These are phyloP conservation scores for Sarotherodon lohbergeri DNA, from an alignment of 2,113 vertebrate genomes.

Conservation along the genomic window DNA sequence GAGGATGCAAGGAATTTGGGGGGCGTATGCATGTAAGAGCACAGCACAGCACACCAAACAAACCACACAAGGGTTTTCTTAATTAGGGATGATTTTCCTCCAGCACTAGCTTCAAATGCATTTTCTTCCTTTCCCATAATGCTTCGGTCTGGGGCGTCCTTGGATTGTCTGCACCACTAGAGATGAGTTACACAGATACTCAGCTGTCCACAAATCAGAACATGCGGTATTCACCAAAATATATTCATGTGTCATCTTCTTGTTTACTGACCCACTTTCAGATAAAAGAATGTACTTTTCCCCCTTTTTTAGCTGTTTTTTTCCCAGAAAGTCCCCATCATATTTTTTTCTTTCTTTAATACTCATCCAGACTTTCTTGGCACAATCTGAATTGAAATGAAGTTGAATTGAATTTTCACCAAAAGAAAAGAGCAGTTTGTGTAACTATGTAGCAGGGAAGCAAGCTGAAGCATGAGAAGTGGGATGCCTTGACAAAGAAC, in stretches of 20 bases:
- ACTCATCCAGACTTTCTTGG: background rate
- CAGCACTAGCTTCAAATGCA: constrained; percentile 9
- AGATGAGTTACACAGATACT: constrained; percentile 8
- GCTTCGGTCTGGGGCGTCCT: constrained; percentile 1
- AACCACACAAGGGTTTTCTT: constrained; percentile 25
- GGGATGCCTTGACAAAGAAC: background rate
- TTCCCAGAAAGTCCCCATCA: background rate
- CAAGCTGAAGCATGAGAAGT: background rate
- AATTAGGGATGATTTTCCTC: constrained; percentile 28
- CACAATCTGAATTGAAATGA: constrained; percentile 1
- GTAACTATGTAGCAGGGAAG: background rate
- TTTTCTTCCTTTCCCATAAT: background rate
- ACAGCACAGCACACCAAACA: background rate
- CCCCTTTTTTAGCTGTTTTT: background rate
- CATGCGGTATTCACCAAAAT: constrained; percentile 9
- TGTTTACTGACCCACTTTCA: constrained; percentile 33
- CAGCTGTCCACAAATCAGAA: constrained; percentile 17
- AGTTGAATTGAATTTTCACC: constrained; percentile 24
- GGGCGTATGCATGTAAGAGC: constrained; percentile 6
- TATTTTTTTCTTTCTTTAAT: constrained; percentile 7
- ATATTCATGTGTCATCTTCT: constrained; percentile 6
- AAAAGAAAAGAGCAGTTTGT: constrained; percentile 12
- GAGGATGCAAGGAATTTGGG: constrained; percentile 26
- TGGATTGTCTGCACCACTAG: background rate
- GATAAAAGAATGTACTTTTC: constrained; percentile 1